Evolutionary conservation across 2,797 vertebrate genomes (phyloP), one percentile per base, ranked within the genome.

Genomic region (Hoplostethus mediterraneus): DNA sequence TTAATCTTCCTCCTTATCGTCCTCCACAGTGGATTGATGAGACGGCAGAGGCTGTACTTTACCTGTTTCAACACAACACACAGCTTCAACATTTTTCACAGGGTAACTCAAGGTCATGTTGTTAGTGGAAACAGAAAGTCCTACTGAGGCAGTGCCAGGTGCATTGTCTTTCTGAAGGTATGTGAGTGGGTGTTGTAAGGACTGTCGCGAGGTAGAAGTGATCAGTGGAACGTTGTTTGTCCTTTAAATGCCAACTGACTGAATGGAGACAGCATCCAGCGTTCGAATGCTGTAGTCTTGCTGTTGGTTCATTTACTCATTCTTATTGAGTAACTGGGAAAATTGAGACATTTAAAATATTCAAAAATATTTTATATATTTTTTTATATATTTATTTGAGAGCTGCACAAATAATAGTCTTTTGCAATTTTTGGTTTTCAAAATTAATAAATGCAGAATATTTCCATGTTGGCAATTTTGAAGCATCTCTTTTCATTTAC

Each of bases 101-200:
- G 51, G 64, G 52, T 67, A 31, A 79, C 62, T 81, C 45, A 49
- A 77, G 67, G 63, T 69, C 67, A 81, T 77, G 77, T 78, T 89
- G 71, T 83, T 59, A 58, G 51, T 80, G 79, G 71, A 76, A 71
- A 73, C 66, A 65, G 59, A 78, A 56, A 65, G 70, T 54, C 17
- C 8, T 28, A 54, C 57, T 36, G 61, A 79, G 59, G 48, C 60
- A 9, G 16, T 69, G 68, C 66, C 64, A 75, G 65, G 58, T 17
- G 49, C 44, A 11, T 5, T 6, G 45, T 47, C 70, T 73, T 48
- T 57, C 49, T 75, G 54, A 74, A 67, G 63, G 61, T 47, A 76
- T 54, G 52, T 76, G 69, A 80, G 80, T 78, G 66, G 73, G 81
- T 73, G 74, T 85, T 71, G 64, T 58, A 67, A 70, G 69, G 69